Percentiles rank a stretch among this genome's conserved stretches.
Evolutionary conservation across 2,113 vertebrate species (phyloP).

Genomic region (Oncorhynchus mykiss): DNA sequence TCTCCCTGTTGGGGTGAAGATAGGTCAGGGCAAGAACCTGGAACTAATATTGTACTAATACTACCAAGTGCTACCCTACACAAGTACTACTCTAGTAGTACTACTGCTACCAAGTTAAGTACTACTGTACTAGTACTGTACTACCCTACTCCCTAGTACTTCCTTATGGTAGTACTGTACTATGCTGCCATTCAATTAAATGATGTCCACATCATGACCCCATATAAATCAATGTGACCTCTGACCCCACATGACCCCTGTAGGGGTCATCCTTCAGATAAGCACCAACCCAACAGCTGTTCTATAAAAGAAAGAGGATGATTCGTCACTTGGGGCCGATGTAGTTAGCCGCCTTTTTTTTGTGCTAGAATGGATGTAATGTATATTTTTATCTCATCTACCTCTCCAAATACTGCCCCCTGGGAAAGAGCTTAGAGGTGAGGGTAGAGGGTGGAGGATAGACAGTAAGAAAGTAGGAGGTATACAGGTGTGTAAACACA

Average conservation of each 20-base stretch:
- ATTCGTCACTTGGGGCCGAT: too few species aligned
- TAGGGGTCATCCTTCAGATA: not conserved
- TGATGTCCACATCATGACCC: not conserved
- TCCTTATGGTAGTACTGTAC: too few species aligned
- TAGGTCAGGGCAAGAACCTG: not conserved
- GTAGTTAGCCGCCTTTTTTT: too few species aligned
- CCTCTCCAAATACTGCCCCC: not conserved
- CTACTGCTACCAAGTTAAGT: too few species aligned
- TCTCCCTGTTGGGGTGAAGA: constrained; percentile 81
- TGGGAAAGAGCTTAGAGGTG: not conserved
- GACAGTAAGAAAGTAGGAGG: not conserved
- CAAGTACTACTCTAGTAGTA: too few species aligned
- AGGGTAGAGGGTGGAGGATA: not conserved
- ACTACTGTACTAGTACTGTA: too few species aligned
- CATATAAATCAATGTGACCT: not conserved
- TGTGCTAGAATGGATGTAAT: too few species aligned
- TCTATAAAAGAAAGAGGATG: too few species aligned
- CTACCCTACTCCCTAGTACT: too few species aligned
- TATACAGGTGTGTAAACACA: not conserved
- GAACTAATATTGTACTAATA: not conserved
- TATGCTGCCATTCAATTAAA: not conserved
- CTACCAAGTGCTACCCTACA: too few species aligned
- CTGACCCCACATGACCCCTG: not conserved
- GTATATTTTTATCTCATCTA: too few species aligned
- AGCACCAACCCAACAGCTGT: too few species aligned